Evolutionary conservation across 2,797 vertebrate genomes (phyloP).

Genomic region (Odontamblyopus lacepedii): DNA sequence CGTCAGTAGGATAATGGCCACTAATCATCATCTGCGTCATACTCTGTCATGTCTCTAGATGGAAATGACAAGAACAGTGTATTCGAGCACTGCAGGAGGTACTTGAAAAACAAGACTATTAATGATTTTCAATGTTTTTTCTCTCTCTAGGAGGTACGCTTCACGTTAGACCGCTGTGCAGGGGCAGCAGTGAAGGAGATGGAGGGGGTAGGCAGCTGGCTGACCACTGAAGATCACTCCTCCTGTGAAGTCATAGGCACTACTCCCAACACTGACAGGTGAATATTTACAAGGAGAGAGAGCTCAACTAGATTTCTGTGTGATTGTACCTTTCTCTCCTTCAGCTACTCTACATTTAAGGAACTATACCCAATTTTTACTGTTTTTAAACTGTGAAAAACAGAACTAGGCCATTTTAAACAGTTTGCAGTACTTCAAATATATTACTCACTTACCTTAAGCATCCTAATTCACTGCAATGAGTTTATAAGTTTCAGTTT

Average conservation of each 20-base stretch:
- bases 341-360: too few relatives aligned
- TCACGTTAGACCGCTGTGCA: conserved; percentile 84
- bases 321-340: not conserved
- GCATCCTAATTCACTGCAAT: too few relatives aligned
- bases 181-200: conserved; percentile 79
- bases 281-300: not conserved
- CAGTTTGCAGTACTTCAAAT: too few relatives aligned
- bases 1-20: not conserved
- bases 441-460: too few relatives aligned
- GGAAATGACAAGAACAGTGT: conserved; percentile 1
- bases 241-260: conserved; percentile 81
- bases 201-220: conserved; percentile 84
- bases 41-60: not conserved
- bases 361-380: too few relatives aligned
- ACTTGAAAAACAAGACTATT: not conserved
- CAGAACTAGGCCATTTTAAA: too few relatives aligned
- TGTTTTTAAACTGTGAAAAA: too few relatives aligned
- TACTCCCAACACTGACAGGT: conserved; percentile 80
- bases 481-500: not conserved
- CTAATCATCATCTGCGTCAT: not conserved
- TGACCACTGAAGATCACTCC: conserved; percentile 83
- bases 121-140: not conserved
- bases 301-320: not conserved
- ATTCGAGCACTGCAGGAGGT: not conserved
- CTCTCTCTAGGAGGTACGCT: conserved; percentile 76